Evolutionary conservation across 2,797 vertebrate genomes (phyloP).

Genomic region (Dallia pectoralis): DNA sequence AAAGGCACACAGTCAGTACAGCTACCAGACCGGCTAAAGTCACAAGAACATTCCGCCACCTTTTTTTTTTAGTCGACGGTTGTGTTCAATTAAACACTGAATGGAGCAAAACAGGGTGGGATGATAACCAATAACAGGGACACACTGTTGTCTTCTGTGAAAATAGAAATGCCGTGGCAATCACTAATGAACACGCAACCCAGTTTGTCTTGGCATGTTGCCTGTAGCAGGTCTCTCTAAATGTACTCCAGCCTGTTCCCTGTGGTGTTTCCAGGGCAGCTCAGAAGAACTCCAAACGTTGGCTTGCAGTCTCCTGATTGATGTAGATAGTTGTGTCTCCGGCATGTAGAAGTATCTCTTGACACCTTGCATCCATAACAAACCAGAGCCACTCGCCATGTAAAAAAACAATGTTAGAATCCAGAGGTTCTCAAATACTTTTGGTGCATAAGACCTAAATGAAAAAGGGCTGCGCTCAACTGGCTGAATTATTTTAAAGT

Average conservation of each 20-base stretch:
- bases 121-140: background rate
- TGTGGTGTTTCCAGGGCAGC: slow-evolving; percentile 19
- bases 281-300: slow-evolving; percentile 20
- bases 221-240: background rate
- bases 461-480: too few relatives aligned
- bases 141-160: background rate
- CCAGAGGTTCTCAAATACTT: too few relatives aligned
- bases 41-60: background rate
- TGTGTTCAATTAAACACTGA: background rate
- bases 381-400: background rate
- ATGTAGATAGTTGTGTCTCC: background rate
- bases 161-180: background rate
- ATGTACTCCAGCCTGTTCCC: slow-evolving; percentile 28
- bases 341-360: background rate
- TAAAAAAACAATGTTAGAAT: background rate
- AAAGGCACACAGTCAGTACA: slow-evolving; percentile 57
- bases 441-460: too few relatives aligned
- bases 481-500: too few relatives aligned
- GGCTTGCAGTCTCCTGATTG: slow-evolving; percentile 33
- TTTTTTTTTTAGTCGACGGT: background rate
- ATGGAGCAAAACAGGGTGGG: background rate
- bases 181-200: background rate
- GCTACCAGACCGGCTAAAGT: slow-evolving; percentile 25
- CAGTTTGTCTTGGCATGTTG: background rate
- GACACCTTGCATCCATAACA: background rate